A percentile compares a stretch with the other conserved stretches of the same genome.
Evolutionary conservation across 2,888 invertebrate genomes (phyloP).

Genomic region (Athalia cordata): DNA sequence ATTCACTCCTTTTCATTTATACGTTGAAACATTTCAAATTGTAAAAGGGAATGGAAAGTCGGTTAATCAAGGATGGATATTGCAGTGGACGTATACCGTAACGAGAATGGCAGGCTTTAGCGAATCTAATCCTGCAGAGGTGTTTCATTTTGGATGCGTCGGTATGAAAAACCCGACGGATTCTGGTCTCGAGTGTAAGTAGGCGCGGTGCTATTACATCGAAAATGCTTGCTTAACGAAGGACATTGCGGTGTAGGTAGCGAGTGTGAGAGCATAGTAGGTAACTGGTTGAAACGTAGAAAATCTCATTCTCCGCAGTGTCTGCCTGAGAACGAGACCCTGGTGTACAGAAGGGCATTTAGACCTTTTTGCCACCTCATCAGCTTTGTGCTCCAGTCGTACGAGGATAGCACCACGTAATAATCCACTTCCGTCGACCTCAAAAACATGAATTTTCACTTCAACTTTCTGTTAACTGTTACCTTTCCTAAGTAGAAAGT

Average conservation of each 20-base stretch:
- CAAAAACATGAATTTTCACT: conserved; percentile 73
- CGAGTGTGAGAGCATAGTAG: conserved; percentile 4
- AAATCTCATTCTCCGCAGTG: conserved; percentile 40
- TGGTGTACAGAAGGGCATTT: conserved; percentile 66
- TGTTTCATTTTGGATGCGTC: neutral
- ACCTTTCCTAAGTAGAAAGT: conserved; percentile 68
- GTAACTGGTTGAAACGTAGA: conserved; percentile 38
- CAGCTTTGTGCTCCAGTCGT: conserved; percentile 71
- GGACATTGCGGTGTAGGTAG: conserved; percentile 37
- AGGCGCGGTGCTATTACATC: conserved; percentile 40
- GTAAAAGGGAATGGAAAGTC: no score
- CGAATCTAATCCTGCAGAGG: neutral
- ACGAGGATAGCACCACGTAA: conserved; percentile 57
- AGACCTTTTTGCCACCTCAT: conserved; percentile 72
- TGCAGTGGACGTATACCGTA: neutral
- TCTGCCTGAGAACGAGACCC: conserved; percentile 49
- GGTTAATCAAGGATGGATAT: conserved; percentile 19
- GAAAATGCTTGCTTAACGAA: conserved; percentile 43
- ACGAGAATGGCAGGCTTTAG: no score
- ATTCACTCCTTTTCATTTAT: neutral
- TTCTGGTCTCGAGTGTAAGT: conserved; percentile 32
- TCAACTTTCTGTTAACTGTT: conserved; percentile 71
- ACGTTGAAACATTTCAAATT: neutral
- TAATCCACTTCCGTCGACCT: conserved; percentile 63
- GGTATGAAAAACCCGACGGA: conserved; percentile 32